Base-by-base conservation (phyloP, 2,888 invertebrate species). In the Agapetus fuscipes region DNA sequence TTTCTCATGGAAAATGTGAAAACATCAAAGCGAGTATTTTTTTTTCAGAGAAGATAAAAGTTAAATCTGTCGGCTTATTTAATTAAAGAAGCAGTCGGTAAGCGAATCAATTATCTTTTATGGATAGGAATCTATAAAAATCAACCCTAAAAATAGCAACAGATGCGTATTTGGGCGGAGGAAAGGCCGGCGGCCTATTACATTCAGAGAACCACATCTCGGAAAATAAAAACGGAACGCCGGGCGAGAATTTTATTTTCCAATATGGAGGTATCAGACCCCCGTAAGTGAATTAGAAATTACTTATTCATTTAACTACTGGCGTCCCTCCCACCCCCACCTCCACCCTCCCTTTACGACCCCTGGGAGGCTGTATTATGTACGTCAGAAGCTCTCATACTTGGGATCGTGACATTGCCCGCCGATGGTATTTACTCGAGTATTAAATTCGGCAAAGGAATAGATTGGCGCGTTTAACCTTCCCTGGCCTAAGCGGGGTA, bases 271-370 rank as follows among this genome's bases (percentile, higher is more conserved):
- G 43, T 41, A 42, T 34, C 38, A 42, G 42, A 42, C 37, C 43
- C 34, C 43, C 43, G 36, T 47, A 47, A 47, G 47, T 47, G 47
- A 47, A 47, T 47, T 47, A 47, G 44, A 39, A 47, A 47, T 47
- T 47, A 47, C 44, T 47, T 47, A 47, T 47, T 47, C 47, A 47
- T 47, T 47, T 47, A 46, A 46, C 43, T 43, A 41, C 41, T 30
- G 27, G 29, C 31, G 36, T 37, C 30, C 39, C 46, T 24, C 30
- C 15, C 30, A 28, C 26, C 36, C 12, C 25, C 17, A 9, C 13
- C 30, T n/a, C n/a, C n/a, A n/a, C 11, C 28, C 20, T 13, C 37
- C 30, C 17, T 37, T 37, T 37, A 37, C 29, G 37, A 29, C 30
- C 25, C 12, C 37, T n/a, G 37, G 37, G 37, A 14, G 15, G 20